Evolutionary conservation across 2,797 vertebrate species (phyloP).

Genomic region (Darevskia mixta): DNA sequence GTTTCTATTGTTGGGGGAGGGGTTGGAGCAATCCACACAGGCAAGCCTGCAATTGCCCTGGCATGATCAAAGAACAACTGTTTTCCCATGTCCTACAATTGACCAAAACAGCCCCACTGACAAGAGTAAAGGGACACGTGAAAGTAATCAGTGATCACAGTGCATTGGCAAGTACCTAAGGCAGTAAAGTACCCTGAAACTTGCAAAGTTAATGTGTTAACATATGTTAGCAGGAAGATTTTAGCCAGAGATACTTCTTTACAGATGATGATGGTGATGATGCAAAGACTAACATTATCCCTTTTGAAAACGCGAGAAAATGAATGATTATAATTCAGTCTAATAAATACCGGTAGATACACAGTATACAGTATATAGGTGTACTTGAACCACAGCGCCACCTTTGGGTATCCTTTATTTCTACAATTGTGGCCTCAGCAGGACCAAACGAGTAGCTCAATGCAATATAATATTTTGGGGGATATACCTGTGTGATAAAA

Average conservation of each 20-base stretch:
- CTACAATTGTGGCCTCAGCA: constrained; percentile 70
- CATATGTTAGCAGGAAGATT: constrained; percentile 20
- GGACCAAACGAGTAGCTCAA: not conserved
- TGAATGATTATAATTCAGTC: constrained; percentile 25
- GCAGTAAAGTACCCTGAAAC: not conserved
- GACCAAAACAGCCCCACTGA: not conserved
- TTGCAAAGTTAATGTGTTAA: constrained; percentile 6
- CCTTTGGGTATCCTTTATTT: constrained; percentile 85
- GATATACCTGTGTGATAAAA: not conserved
- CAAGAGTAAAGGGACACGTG: not conserved
- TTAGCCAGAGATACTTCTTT: constrained; percentile 40
- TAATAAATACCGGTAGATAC: too few species aligned
- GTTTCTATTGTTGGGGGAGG: not conserved
- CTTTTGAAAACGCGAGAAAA: constrained; percentile 42
- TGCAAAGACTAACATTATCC: constrained; percentile 49
- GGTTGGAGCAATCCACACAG: not conserved
- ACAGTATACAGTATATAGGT: constrained; percentile 68
- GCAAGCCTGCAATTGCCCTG: not conserved
- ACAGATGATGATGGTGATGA: constrained; percentile 43
- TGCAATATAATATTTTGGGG: rapidly evolving
- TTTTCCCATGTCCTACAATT: not conserved
- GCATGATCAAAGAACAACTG: not conserved
- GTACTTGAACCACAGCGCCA: constrained; percentile 91
- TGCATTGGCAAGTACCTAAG: not conserved
- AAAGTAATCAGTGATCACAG: not conserved